Percentiles rank a stretch among this genome's conserved stretches.
These are phyloP conservation scores for Gymnopithys bicolor DNA, from an alignment of 2,797 vertebrate genomes.

Conservation along the genomic window DNA sequence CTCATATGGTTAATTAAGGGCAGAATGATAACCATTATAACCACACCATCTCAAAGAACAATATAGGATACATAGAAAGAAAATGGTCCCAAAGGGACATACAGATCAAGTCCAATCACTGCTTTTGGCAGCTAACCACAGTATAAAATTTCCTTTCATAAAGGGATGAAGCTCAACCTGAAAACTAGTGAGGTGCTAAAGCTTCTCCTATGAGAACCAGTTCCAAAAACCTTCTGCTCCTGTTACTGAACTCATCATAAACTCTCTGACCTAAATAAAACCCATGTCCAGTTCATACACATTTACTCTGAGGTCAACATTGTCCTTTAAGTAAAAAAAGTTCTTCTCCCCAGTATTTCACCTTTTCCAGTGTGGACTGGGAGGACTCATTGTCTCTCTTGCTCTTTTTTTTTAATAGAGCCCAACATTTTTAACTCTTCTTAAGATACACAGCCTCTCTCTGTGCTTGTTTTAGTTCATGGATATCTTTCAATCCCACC, in stretches of 20 bases:
- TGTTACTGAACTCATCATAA: background rate
- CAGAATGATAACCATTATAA: slow-evolving; percentile 10
- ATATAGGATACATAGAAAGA: background rate
- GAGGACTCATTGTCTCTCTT: background rate
- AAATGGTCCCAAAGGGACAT: background rate
- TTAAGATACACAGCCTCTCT: background rate
- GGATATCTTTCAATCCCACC: background rate
- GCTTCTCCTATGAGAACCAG: background rate
- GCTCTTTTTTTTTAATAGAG: background rate
- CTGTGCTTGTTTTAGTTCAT: background rate
- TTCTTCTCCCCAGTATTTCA: background rate
- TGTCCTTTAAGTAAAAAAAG: background rate
- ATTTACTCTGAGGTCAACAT: background rate
- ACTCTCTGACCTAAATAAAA: background rate
- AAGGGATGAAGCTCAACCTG: background rate
- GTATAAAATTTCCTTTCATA: background rate
- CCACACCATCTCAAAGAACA: background rate
- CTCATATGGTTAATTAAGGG: background rate
- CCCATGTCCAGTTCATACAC: background rate
- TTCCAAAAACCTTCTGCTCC: background rate
- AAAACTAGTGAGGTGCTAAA: background rate
- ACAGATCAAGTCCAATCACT: background rate
- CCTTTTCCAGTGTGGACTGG: background rate
- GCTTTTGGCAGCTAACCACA: background rate
- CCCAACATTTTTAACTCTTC: background rate